A percentile compares a stretch with the other conserved stretches of the same genome.
Evolutionary conservation across 2,888 invertebrate genomes (phyloP).

Genomic region (Cartodere bifasciata): DNA sequence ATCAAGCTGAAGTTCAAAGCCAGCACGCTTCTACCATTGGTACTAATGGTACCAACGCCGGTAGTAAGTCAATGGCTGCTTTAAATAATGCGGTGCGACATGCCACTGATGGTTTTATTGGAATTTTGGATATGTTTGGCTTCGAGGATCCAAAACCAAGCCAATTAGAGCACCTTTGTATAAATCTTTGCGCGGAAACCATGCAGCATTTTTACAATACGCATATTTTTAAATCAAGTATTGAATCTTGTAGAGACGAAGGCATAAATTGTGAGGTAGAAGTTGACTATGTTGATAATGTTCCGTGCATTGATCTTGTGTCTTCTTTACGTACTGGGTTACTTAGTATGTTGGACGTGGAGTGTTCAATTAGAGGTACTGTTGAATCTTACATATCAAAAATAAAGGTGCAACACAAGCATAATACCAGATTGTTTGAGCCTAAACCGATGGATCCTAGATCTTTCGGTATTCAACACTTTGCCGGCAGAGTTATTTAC

Average conservation of each 20-base stretch:
- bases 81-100: constrained; percentile 85
- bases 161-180: constrained; percentile 85
- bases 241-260: constrained; percentile 88
- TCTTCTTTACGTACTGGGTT: constrained; percentile 85
- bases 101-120: constrained; percentile 90
- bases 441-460: constrained; percentile 67
- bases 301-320: constrained; percentile 90
- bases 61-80: constrained; percentile 84
- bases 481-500: constrained; percentile 74
- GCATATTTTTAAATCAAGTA: constrained; percentile 88
- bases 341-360: constrained; percentile 83
- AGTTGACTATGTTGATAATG: constrained; percentile 89
- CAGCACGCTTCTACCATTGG: constrained; percentile 77
- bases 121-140: constrained; percentile 93
- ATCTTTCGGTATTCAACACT: constrained; percentile 84
- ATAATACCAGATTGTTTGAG: constrained; percentile 70
- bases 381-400: constrained; percentile 72
- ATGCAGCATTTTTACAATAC: constrained; percentile 98
- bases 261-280: constrained; percentile 82
- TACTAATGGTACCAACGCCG: constrained; percentile 52
- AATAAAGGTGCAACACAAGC: constrained; percentile 67
- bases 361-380: constrained; percentile 72
- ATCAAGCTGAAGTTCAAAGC: constrained; percentile 72
- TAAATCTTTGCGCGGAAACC: constrained; percentile 90
- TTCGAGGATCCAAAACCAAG: constrained; percentile 87